Base-by-base conservation (phyloP, 1,140 invertebrate species). In the Orussus abietinus region DNA sequence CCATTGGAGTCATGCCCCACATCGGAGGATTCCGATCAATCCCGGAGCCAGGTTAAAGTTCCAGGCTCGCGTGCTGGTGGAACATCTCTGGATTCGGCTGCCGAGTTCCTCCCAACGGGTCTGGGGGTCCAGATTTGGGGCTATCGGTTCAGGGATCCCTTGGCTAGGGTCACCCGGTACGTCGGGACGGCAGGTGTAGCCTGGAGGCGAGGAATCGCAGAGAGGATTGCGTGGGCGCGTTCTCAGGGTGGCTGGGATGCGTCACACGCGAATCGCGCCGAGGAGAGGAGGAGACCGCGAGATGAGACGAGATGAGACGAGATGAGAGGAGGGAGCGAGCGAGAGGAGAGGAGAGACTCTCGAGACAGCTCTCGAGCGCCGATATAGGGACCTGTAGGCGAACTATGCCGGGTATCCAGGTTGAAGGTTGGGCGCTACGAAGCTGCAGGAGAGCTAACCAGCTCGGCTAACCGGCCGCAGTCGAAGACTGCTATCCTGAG, bases 351-450 rank as follows among this genome's bases (percentile, higher is more conserved):
- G 34, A 38, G 25, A 45, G 38, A 49, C n/a, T n/a, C 6, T 25
- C 22, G 22, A 25, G 22, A 49, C 37, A 22, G 15, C 41, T 34
- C 31, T 43, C 20, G 41, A 42, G 13, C 15, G 32, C 5, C 3
- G 28, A 11, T 9, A 7, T 20, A 13, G 11, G 34, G 64, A 66
- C 55, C 62, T 66, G 64, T 66, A 66, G 65, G 66, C 62, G 64
- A 69, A 60, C 62, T 68, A 68, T 69, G 64, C 59, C 37, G 64
- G 47, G 59, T 66, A 69, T 68, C 64, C 64, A 55, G 58, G 62
- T 46, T 58, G 57, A 65, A 63, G 66, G 65, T 57, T 65, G 60
- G 64, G 64, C 63, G 28, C 28, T 29, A 38, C 31, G 41, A 18
- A 26, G 28, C 38, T 21, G 30, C 32, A 15, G 22, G 34, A 36